Evolutionary conservation across 2,797 vertebrate species (phyloP), one percentile per base, ranked within the genome.

Genomic region (Sparus aurata): DNA sequence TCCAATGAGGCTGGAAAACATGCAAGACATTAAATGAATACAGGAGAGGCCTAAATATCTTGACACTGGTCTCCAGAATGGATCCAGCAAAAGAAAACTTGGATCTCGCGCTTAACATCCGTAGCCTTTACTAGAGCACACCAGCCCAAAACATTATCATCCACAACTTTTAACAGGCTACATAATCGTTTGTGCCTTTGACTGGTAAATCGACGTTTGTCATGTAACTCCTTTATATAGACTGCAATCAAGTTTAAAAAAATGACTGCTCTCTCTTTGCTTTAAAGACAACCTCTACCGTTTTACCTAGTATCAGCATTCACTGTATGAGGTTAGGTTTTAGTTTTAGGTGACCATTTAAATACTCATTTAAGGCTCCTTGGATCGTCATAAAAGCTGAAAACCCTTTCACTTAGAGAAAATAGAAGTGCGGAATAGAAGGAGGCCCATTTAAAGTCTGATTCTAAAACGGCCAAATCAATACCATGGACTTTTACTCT

Each of bases 391-490:
- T n/a, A 27, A 64, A 60, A 57, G 41, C 4, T 65, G 16, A 77
- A 62, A 61, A 7, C 1, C 55, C n/a, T 67, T 53, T 76, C 18
- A 50, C 46, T 54, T 46, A 30, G 27, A 71, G 22, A 70, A 55
- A 63, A 55, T 4, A 47, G 12, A 34, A 34, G 50, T 49, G 53
- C 38, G 41, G 30, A 47, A 67, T 10, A 38, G 25, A 78, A 34
- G 11, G 22, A 13, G 23, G 34, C 3, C 13, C 16, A 12, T 59
- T 18, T 49, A 18, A 67, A 69, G 34, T n/a, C 43, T 12, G 27
- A 62, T 59, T 80, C 60, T 17, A 83, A 38, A 69, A 82, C 53
- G 52, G 55, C 75, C 57, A 63, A 66, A 86, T 85, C 84, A 69
- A 76, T 82, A 79, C 20, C 13, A 23, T 4, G n/a, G 74, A 53